Conservation (phyloP, 2,888 invertebrate genomes). For the Oxytorus armatus region DNA sequence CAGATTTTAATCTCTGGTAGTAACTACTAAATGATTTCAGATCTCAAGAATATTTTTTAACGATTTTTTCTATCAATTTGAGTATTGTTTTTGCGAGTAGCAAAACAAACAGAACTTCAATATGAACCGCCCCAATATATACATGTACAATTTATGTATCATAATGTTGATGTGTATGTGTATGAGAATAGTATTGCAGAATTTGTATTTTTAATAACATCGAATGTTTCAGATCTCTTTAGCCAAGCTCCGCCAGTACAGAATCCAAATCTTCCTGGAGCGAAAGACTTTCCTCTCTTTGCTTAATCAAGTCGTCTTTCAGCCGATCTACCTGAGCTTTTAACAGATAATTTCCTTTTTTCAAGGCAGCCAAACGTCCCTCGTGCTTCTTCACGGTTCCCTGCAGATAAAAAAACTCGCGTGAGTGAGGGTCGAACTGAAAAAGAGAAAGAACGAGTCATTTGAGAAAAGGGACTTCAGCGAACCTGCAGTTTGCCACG, state of each 20-base stretch:
- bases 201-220: slow-evolving; percentile 49
- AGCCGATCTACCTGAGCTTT: slow-evolving; percentile 95
- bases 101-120: too few species aligned
- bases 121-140: too few species aligned
- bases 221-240: slow-evolving; percentile 70
- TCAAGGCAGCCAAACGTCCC: slow-evolving; percentile 91
- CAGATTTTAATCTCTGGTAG: too few species aligned
- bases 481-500: slow-evolving; percentile 81
- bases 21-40: too few species aligned
- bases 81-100: too few species aligned
- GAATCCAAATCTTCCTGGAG: slow-evolving; percentile 94
- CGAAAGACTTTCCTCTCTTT: slow-evolving; percentile 91
- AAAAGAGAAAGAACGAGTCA: too few species aligned
- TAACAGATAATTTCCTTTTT: slow-evolving; percentile 94
- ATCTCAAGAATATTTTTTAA: too few species aligned
- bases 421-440: background rate
- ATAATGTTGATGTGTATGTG: slow-evolving; percentile 45
- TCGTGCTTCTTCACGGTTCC: slow-evolving; percentile 90
- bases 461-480: too few species aligned
- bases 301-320: slow-evolving; percentile 93
- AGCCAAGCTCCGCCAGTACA: slow-evolving; percentile 93
- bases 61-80: too few species aligned
- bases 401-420: slow-evolving; percentile 67
- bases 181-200: slow-evolving; percentile 45
- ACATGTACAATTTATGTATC: slow-evolving; percentile 18